Evolutionary conservation across 2,797 vertebrate species (phyloP), one percentile per base, ranked within the genome.

Genomic region (Cetoscarus ocellatus): DNA sequence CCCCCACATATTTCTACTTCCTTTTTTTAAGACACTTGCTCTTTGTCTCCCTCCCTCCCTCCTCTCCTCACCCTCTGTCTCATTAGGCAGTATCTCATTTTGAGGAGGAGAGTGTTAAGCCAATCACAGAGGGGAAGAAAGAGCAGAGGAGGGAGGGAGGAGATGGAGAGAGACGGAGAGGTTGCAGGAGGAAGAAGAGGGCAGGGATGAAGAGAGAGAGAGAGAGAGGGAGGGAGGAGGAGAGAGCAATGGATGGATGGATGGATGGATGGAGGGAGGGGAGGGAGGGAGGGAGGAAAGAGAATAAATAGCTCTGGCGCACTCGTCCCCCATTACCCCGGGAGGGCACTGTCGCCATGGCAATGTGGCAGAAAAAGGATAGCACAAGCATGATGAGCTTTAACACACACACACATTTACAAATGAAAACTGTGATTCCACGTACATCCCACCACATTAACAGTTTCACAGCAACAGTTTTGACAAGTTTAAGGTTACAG

Each of bases 321-420:
- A 88, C 86, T 92, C 91, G 89, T 93, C 92, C 93, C 92, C 91
- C 92, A 92, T 93, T 93, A 94, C 91, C 89, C 90, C 88, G 88
- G 92, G 91, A 94, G 93, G 93, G 91, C 92, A 93, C 91, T 89
- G 92, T 94, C 93, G 84, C 91, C 93, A 95, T 94, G 93, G 94
- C 91, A 91, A 94, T 95, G 92, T 94, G 92, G 90, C 92, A 94
- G 92, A 94, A 91, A 91, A 91, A 86, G 92, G 90, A 93, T 91
- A 91, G 92, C 90, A 88, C 84, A 88, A 85, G 86, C 90, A 90
- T 88, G 88, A 92, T 90, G 88, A 90, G 89, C 86, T 82, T 86
- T 42, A 45, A 82, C 69, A 84, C 75, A 65, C 73, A 74, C 81
- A 73, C 67, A 72, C 79, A 77, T 69, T 77, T 76, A 79, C 64